Conservation (phyloP, 2,113 vertebrate genomes). For the Eolophus roseicapilla region DNA sequence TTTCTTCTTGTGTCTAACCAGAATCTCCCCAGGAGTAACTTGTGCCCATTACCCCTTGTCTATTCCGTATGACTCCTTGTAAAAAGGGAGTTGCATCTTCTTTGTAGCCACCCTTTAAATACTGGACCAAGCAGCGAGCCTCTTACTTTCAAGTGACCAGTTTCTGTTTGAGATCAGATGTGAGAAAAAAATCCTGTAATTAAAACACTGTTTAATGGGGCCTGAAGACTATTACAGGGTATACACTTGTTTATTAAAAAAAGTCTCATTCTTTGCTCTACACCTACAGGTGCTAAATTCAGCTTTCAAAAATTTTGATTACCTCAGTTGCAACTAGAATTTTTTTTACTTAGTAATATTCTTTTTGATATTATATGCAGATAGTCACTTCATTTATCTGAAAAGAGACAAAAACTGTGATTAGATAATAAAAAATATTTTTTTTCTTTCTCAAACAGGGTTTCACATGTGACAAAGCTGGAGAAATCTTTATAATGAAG, state of each 20-base stretch:
- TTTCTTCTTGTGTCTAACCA: background rate
- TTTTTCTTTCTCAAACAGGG: constrained; percentile 70
- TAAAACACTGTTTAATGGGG: background rate
- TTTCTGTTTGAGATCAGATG: background rate
- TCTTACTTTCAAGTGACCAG: background rate
- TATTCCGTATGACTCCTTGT: background rate
- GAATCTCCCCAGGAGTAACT: background rate
- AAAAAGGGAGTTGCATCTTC: background rate
- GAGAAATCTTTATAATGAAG: constrained; percentile 86
- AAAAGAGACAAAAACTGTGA: background rate
- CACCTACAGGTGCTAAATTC: background rate
- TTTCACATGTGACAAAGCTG: constrained; percentile 88
- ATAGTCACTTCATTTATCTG: background rate
- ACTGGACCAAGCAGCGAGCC: background rate
- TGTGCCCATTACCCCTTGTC: background rate
- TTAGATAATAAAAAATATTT: background rate
- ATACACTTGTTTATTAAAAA: background rate
- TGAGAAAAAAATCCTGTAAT: background rate
- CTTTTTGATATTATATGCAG: background rate
- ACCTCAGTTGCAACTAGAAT: background rate
- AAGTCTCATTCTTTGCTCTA: background rate
- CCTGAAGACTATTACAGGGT: background rate
- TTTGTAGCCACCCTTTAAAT: background rate
- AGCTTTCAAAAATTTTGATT: background rate
- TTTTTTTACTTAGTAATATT: background rate